A percentile compares a stretch with the other conserved stretches of the same genome.
Conservation (phyloP, 2,113 vertebrate species). For the Caretta caretta region DNA sequence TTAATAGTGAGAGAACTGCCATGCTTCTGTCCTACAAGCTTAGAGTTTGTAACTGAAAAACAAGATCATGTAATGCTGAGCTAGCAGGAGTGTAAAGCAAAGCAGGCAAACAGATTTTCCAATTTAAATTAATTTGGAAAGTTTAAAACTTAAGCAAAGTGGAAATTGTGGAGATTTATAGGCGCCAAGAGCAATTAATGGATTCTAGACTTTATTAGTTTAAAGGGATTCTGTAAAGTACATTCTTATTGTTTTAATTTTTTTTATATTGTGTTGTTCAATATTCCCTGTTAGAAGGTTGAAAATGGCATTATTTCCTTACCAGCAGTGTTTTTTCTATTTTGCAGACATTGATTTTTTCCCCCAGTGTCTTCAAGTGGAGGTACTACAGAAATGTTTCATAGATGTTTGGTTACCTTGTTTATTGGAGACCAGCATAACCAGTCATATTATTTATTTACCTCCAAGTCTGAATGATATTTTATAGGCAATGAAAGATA, state of each 20-base stretch:
- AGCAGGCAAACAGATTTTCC: conserved; percentile 66
- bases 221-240: conserved; percentile 65
- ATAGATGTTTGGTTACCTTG: not conserved
- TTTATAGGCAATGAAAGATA: not conserved
- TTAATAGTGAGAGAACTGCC: accelerated
- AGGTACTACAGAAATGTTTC: not conserved
- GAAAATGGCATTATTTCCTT: not conserved
- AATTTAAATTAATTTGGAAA: conserved; percentile 58
- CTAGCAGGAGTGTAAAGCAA: conserved; percentile 55
- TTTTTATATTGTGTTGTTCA: conserved; percentile 29
- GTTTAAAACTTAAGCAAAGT: conserved; percentile 63
- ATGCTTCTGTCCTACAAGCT: not conserved
- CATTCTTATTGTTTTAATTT: conserved; percentile 6
- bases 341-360: not conserved
- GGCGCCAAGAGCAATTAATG: conserved; percentile 60
- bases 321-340: not conserved
- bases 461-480: accelerated
- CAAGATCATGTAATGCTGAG: conserved; percentile 46
- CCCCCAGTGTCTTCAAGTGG: not conserved
- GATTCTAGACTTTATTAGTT: conserved; percentile 36
- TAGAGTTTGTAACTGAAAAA: conserved; percentile 19
- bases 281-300: conserved; percentile 39
- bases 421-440: not conserved
- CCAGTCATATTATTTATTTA: not conserved
- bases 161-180: conserved; percentile 47